Evolutionary conservation across 2,113 vertebrate species (phyloP).

Genomic region (human): GRCh38 chr14:26845001-26845500

Average conservation of each 20-base stretch:
- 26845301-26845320: slow-evolving; percentile 72
- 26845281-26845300: slow-evolving; percentile 51
- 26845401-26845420: slow-evolving; percentile 39
- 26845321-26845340: slow-evolving; percentile 44
- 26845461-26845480: slow-evolving; percentile 37
- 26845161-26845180: slow-evolving; percentile 42
- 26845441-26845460: slow-evolving; percentile 55
- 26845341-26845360: slow-evolving; percentile 54
- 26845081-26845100: background rate
- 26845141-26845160: background rate
- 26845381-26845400: slow-evolving; percentile 58
- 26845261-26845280: slow-evolving; percentile 35
- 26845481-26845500: slow-evolving; percentile 51
- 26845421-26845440: slow-evolving; percentile 37
- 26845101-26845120: background rate
- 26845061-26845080: background rate
- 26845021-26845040: background rate
- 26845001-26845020: slow-evolving; percentile 47
- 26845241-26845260: background rate
- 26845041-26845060: background rate
- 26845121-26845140: background rate
- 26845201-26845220: background rate
- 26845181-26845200: background rate
- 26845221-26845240: background rate
- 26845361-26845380: slow-evolving; percentile 55